These are phyloP conservation scores for Trochalopteron elliotii DNA, from an alignment of 2,113 vertebrate genomes.

Conservation along the genomic window DNA sequence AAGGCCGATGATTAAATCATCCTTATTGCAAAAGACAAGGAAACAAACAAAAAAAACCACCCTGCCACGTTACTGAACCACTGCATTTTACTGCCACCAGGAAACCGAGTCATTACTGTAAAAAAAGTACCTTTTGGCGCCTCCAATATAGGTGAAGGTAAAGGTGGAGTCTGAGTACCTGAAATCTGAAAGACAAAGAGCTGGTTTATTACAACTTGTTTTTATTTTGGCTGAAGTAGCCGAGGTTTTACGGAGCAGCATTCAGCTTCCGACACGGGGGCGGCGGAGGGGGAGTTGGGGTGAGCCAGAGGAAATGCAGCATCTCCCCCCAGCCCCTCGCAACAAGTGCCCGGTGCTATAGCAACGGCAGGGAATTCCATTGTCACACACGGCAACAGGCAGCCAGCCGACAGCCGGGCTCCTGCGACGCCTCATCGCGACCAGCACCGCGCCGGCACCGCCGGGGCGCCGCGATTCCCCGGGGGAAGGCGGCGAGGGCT, in stretches of 20 bases:
- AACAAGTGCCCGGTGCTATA: constrained; percentile 87
- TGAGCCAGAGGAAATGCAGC: not conserved
- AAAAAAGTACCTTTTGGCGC: constrained; percentile 85
- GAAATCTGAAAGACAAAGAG: constrained; percentile 83
- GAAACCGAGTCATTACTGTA: constrained; percentile 37
- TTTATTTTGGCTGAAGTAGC: not conserved
- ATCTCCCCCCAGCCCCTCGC: constrained; percentile 57
- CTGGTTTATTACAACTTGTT: not conserved
- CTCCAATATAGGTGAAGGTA: constrained; percentile 86
- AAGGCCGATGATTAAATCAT: not conserved
- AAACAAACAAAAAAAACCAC: not conserved
- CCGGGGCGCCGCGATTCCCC: not conserved
- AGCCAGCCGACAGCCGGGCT: constrained; percentile 16
- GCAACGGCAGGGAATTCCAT: constrained; percentile 80
- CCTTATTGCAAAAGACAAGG: not conserved
- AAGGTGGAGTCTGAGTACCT: constrained; percentile 89
- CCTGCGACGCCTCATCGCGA: not conserved
- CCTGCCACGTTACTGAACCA: not conserved
- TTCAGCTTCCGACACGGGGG: not conserved
- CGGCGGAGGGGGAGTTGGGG: not conserved
- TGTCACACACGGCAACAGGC: constrained; percentile 68
- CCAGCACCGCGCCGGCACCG: not conserved
- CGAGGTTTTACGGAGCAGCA: not conserved
- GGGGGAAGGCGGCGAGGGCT: too few relatives aligned
- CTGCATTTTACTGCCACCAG: constrained; percentile 27